phyloP scores from a whole-genome alignment of 2,797 vertebrate genomes.

The Miichthys miiuy region DNA sequence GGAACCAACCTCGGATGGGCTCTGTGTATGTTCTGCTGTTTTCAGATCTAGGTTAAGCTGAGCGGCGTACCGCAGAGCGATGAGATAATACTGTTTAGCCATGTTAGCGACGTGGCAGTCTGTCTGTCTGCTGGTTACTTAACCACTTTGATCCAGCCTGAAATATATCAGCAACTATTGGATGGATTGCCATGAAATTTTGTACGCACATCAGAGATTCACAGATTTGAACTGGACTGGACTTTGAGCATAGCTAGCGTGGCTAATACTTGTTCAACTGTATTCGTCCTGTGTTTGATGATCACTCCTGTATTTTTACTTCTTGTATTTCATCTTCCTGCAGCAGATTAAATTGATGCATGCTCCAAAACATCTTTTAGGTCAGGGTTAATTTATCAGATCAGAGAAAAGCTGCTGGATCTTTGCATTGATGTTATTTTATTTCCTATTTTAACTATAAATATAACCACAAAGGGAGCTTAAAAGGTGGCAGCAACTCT shows the following conservation, averaged over 20 bases:
- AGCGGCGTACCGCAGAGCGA: slow-evolving; percentile 9
- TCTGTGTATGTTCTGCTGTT: slow-evolving; percentile 14
- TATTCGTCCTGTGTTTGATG: too few species aligned
- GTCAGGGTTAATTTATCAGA: slow-evolving; percentile 30
- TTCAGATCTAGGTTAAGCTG: slow-evolving; percentile 33
- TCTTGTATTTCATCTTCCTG: slow-evolving; percentile 16
- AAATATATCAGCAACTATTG: background rate
- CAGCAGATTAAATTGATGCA: slow-evolving; percentile 43
- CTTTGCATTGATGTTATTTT: slow-evolving; percentile 4
- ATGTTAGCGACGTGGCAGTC: background rate
- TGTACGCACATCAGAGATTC: background rate
- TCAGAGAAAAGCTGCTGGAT: slow-evolving; percentile 23
- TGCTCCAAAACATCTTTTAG: slow-evolving; percentile 10
- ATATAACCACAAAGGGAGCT: background rate
- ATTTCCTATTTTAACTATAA: slow-evolving; percentile 15
- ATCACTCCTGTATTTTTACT: too few species aligned
- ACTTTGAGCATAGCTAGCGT: too few species aligned
- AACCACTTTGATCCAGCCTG: background rate
- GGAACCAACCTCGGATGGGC: slow-evolving; percentile 11
- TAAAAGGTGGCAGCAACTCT: slow-evolving; percentile 5
- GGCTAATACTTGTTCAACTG: too few species aligned
- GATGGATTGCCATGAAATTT: background rate
- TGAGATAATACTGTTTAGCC: slow-evolving; percentile 11
- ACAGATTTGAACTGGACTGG: background rate
- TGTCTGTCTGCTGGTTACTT: background rate